These are phyloP conservation scores for Mus caroli DNA, from an alignment of 2,797 vertebrate genomes.

Conservation along the genomic window DNA sequence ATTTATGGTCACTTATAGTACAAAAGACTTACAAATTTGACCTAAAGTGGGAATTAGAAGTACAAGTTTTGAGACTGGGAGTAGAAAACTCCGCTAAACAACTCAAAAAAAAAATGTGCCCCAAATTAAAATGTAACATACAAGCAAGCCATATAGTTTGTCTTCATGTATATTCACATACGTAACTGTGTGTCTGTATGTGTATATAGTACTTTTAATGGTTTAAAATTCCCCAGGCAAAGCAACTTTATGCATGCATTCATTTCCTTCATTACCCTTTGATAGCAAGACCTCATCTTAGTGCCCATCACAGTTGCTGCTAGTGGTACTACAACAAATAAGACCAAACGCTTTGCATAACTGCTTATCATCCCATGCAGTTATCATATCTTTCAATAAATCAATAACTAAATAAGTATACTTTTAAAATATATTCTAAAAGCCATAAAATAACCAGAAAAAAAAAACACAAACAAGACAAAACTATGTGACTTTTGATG, in stretches of 20 bases:
- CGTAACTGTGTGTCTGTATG: neutral
- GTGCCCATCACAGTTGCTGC: neutral
- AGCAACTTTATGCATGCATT: neutral
- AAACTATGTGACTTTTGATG: slow-evolving; percentile 50
- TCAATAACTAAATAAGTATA: neutral
- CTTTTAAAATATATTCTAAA: neutral
- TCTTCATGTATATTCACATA: neutral
- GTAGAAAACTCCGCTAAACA: neutral
- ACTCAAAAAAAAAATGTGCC: slow-evolving; percentile 32
- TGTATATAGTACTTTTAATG: neutral
- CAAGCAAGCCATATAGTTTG: neutral
- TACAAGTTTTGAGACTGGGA: neutral
- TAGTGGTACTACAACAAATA: neutral
- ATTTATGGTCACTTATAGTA: neutral
- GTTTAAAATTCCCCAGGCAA: neutral
- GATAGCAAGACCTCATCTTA: neutral
- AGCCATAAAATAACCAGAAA: slow-evolving; percentile 38
- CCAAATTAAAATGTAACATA: neutral
- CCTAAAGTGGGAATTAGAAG: neutral
- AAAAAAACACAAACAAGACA: slow-evolving; percentile 46
- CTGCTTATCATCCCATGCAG: neutral
- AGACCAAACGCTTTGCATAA: neutral
- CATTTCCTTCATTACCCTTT: neutral
- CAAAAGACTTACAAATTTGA: neutral
- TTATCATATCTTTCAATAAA: neutral